phyloP scores from a whole-genome alignment of 2,888 invertebrate species.

The Cheilosia grossa region DNA sequence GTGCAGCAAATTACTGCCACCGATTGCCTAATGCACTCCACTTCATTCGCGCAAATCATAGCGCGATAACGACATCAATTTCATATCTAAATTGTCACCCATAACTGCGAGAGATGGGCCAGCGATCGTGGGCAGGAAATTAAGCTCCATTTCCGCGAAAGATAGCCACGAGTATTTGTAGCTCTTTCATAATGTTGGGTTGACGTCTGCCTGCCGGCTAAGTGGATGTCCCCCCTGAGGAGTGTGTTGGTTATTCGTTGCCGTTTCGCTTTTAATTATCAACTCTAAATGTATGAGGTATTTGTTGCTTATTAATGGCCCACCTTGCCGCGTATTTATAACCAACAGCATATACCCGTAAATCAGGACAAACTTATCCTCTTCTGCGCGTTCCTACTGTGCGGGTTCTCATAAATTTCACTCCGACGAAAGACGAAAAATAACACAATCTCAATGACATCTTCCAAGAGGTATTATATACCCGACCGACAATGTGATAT shows the following conservation, averaged over 20 bases:
- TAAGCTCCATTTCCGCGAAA: slow-evolving; percentile 63
- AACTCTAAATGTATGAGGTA: slow-evolving; percentile 3
- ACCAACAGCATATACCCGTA: slow-evolving; percentile 22
- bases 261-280: slow-evolving; percentile 31
- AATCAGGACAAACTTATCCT: slow-evolving; percentile 58
- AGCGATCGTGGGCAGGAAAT: slow-evolving; percentile 59
- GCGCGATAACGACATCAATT: slow-evolving; percentile 52
- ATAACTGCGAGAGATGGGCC: slow-evolving; percentile 56
- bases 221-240: slow-evolving; percentile 10
- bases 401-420: slow-evolving; percentile 46
- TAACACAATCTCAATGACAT: slow-evolving; percentile 36
- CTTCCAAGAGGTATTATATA: background rate
- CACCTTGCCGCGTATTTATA: slow-evolving; percentile 48
- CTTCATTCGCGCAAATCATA: slow-evolving; percentile 53
- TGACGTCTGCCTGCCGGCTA: slow-evolving; percentile 1
- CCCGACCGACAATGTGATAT: slow-evolving; percentile 26
- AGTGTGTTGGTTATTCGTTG: slow-evolving; percentile 6
- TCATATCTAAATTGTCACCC: slow-evolving; percentile 70
- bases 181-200: slow-evolving; percentile 16
- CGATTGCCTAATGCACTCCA: slow-evolving; percentile 64
- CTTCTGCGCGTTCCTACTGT: slow-evolving; percentile 20
- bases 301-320: slow-evolving; percentile 42
- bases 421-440: slow-evolving; percentile 16
- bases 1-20: slow-evolving; percentile 67
- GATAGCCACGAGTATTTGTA: slow-evolving; percentile 11